Conservation (phyloP, 30 jellyfish, hydroid and myxozoan genomes). For the Aurelia coerulea region DNA sequence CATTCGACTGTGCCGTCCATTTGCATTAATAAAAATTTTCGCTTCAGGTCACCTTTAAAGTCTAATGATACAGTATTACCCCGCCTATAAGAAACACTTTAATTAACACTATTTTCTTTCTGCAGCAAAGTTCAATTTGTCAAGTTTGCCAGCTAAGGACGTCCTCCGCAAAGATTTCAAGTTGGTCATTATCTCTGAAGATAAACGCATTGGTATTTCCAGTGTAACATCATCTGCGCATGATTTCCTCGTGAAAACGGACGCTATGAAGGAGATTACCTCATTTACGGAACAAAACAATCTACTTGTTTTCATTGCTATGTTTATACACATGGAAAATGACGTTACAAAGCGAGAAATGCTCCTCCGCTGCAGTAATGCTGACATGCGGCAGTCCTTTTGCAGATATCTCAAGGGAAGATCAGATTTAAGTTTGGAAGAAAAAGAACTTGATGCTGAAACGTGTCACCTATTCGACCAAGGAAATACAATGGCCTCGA, state of each 20-base stretch:
- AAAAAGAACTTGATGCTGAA: background rate
- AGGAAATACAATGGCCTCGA: conserved; percentile 50
- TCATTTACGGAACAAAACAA: conserved; percentile 7
- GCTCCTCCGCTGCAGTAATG: conserved; percentile 21
- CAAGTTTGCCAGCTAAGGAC: conserved; percentile 47
- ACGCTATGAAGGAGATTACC: conserved; percentile 14
- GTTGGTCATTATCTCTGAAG: background rate
- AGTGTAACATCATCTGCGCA: conserved; percentile 58
- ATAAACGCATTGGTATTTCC: conserved; percentile 60
- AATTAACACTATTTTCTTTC: background rate
- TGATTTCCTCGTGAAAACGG: conserved; percentile 37
- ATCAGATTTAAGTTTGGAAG: conserved; percentile 12
- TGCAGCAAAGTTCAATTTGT: conserved; percentile 74
- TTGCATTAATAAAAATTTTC: too few relatives aligned
- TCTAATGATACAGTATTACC: too few relatives aligned
- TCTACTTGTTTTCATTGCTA: conserved; percentile 47
- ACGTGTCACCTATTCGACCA: conserved; percentile 14
- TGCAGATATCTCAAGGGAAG: conserved; percentile 7
- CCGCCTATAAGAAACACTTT: too few relatives aligned
- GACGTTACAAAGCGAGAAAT: conserved; percentile 62
- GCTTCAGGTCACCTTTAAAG: too few relatives aligned
- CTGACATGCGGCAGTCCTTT: background rate
- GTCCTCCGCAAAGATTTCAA: conserved; percentile 89
- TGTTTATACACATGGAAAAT: conserved; percentile 65
- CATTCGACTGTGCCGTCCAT: too few relatives aligned